Evolutionary conservation across 2,888 invertebrate genomes (phyloP).

Genomic region (Drosophila flavopinicola): DNA sequence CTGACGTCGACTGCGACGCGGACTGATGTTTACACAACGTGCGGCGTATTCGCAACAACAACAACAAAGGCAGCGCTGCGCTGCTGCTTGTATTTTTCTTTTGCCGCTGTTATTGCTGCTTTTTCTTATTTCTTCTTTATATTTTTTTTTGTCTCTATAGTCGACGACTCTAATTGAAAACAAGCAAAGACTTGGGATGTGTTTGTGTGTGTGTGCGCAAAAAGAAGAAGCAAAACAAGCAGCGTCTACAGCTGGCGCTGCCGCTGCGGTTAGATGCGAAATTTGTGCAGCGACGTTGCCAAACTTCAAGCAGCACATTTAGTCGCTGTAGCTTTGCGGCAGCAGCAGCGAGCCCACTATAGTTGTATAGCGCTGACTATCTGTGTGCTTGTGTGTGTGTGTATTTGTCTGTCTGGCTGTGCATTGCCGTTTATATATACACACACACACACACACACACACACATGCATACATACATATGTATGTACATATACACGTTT

Average conservation of each 20-base stretch:
- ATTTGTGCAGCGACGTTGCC: conserved; percentile 56
- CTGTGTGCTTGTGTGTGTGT: conserved; percentile 23
- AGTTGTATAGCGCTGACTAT: conserved; percentile 22
- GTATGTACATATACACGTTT: not conserved
- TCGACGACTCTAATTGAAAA: conserved; percentile 73
- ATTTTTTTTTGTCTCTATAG: conserved; percentile 32
- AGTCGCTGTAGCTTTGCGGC: conserved; percentile 58
- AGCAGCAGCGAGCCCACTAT: conserved; percentile 39
- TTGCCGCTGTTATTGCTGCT: conserved; percentile 32
- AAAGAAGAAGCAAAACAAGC: conserved; percentile 47
- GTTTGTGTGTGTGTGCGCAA: conserved; percentile 22
- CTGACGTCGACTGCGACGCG: conserved; percentile 36
- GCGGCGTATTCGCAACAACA: conserved; percentile 61
- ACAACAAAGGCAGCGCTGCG: conserved; percentile 27
- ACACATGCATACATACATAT: too few species aligned
- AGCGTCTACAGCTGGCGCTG: conserved; percentile 52
- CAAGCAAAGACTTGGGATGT: conserved; percentile 61
- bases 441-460: not conserved
- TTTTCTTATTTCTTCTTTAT: conserved; percentile 28
- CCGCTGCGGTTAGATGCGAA: conserved; percentile 46
- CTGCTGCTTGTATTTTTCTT: conserved; percentile 57
- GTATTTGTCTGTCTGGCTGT: conserved; percentile 32
- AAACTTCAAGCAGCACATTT: conserved; percentile 59
- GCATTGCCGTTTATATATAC: not conserved
- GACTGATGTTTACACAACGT: conserved; percentile 78